phyloP scores from a whole-genome alignment of 2,888 invertebrate genomes.

The Lasius platythorax region DNA sequence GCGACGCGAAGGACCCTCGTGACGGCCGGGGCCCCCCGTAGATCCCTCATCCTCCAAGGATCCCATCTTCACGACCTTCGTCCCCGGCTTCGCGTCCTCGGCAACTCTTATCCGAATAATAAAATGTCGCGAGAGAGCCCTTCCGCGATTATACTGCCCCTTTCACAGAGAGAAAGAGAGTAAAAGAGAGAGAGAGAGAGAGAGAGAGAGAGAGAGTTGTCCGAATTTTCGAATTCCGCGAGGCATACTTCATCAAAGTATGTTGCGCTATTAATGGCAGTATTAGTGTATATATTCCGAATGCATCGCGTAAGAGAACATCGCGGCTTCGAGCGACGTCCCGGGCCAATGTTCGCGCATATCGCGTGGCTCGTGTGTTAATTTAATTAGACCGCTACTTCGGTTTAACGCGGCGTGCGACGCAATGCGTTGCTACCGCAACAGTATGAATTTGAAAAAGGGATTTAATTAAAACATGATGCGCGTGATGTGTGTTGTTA shows the following conservation, averaged over 20 bases:
- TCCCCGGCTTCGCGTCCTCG: slow-evolving; percentile 15
- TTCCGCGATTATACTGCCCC: slow-evolving; percentile 68
- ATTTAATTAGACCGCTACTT: slow-evolving; percentile 54
- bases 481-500: slow-evolving; percentile 24
- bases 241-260: slow-evolving; percentile 53
- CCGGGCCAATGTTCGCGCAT: neutral
- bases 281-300: slow-evolving; percentile 16
- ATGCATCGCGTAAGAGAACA: slow-evolving; percentile 34
- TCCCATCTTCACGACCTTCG: slow-evolving; percentile 35
- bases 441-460: slow-evolving; percentile 47
- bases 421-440: slow-evolving; percentile 32
- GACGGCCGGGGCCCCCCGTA: slow-evolving; percentile 39
- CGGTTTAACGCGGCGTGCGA: slow-evolving; percentile 41
- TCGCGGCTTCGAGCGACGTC: neutral
- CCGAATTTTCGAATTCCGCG: slow-evolving; percentile 62
- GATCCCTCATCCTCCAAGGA: slow-evolving; percentile 58
- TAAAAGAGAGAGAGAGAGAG: neutral
- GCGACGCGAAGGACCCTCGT: slow-evolving; percentile 59
- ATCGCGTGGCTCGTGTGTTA: slow-evolving; percentile 31
- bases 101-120: slow-evolving; percentile 64
- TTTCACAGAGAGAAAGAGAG: slow-evolving; percentile 10
- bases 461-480: slow-evolving; percentile 54
- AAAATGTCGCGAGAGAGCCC: slow-evolving; percentile 70
- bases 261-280: slow-evolving; percentile 22
- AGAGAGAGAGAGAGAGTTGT: slow-evolving; percentile 24